Evolutionary conservation across 2,888 invertebrate species (phyloP).

Genomic region (Torymus aiolomorphi): DNA sequence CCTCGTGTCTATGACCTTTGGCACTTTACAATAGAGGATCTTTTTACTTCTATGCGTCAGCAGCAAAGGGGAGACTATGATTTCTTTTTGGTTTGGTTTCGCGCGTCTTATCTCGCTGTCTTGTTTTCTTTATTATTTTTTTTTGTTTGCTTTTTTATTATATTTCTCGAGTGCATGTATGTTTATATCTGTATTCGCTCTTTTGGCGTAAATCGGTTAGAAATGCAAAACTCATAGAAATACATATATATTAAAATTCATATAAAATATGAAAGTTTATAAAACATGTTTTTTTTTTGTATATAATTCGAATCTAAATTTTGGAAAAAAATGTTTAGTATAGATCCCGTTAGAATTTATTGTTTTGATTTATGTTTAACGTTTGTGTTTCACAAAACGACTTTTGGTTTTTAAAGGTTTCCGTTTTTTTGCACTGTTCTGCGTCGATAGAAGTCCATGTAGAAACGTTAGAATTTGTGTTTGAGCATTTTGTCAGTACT

Average conservation of each 20-base stretch:
- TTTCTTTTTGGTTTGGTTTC: conserved; percentile 14
- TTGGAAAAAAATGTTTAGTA: conserved; percentile 31
- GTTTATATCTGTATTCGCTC: neutral
- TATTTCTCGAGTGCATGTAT: neutral
- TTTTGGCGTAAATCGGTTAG: conserved; percentile 19
- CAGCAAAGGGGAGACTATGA: conserved; percentile 33
- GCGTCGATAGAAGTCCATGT: neutral
- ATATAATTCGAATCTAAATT: conserved; percentile 30
- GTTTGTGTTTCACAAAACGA: conserved; percentile 14
- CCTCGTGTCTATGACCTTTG: conserved; percentile 36
- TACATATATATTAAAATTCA: conserved; percentile 33
- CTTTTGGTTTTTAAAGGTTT: neutral
- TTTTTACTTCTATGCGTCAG: conserved; percentile 26
- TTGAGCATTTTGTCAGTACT: neutral
- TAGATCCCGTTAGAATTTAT: conserved; percentile 28
- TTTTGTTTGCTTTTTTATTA: neutral
- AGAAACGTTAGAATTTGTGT: neutral
- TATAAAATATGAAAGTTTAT: conserved; percentile 48
- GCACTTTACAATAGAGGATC: conserved; percentile 52
- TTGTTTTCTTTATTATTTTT: neutral
- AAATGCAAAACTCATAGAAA: conserved; percentile 46
- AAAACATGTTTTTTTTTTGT: conserved; percentile 7
- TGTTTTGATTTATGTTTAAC: conserved; percentile 37
- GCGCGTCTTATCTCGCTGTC: conserved; percentile 9
- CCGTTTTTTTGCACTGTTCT: neutral